Conservation (phyloP, 2,797 vertebrate genomes). For the Hylomyscus alleni region DNA sequence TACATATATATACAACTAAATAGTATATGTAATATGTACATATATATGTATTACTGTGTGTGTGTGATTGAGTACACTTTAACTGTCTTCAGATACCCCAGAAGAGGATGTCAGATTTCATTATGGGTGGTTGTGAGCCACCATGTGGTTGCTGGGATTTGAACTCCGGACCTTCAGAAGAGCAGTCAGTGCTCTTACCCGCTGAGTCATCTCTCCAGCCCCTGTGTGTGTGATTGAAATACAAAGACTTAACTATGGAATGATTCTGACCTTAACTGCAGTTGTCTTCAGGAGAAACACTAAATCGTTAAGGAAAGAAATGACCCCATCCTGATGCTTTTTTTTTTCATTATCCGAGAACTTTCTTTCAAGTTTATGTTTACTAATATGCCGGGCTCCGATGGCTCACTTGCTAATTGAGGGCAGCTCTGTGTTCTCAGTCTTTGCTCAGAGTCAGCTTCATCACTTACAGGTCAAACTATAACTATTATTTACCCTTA, state of each 20-base stretch:
- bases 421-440: not conserved
- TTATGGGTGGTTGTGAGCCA: too few relatives aligned
- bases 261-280: not conserved
- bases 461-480: not conserved
- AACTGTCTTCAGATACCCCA: too few relatives aligned
- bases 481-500: not conserved
- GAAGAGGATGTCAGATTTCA: too few relatives aligned
- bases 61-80: too few relatives aligned
- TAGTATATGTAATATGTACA: not conserved
- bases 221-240: not conserved
- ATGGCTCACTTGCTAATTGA: not conserved
- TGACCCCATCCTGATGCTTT: not conserved
- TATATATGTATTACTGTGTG: not conserved
- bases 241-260: not conserved
- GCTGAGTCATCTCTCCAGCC: too few relatives aligned
- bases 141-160: too few relatives aligned
- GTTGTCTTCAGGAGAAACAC: not conserved
- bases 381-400: not conserved
- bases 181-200: too few relatives aligned
- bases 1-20: not conserved
- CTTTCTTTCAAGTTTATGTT: not conserved
- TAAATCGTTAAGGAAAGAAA: conserved; percentile 12
- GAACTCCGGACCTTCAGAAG: too few relatives aligned
- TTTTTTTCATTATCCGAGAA: not conserved
- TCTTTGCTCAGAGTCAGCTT: not conserved